Evolutionary conservation across 2,797 vertebrate species (phyloP).

Genomic region (Rhinogobio ventralis): DNA sequence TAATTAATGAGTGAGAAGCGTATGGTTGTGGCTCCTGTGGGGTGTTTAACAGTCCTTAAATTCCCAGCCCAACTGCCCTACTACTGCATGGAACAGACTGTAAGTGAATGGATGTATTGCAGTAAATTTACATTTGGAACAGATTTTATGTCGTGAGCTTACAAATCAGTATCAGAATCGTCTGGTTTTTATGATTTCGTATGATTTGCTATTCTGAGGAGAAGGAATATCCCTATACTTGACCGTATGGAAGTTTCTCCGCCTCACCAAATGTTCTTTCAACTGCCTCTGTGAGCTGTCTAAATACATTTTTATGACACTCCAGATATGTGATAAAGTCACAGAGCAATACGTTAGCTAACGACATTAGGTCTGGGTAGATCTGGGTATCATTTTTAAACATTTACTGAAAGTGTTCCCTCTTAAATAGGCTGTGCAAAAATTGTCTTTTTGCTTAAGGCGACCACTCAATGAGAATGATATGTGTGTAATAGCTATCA

Average conservation of each 20-base stretch:
- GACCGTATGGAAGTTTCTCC: background rate
- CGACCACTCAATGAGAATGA: conserved; percentile 12
- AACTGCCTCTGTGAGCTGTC: background rate
- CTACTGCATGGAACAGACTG: background rate
- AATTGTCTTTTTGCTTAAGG: conserved; percentile 10
- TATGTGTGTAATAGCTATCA: conserved; percentile 43
- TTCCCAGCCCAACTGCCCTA: conserved; percentile 46
- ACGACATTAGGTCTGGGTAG: background rate
- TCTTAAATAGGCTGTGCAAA: conserved; percentile 10
- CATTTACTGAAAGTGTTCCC: background rate
- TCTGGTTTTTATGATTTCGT: background rate
- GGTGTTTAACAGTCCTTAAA: conserved; percentile 43
- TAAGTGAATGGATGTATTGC: conserved; percentile 1
- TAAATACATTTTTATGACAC: background rate
- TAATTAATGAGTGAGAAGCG: conserved; percentile 66
- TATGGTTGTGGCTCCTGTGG: conserved; percentile 42
- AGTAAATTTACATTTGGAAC: background rate
- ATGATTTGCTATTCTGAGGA: conserved; percentile 1
- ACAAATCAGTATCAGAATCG: background rate
- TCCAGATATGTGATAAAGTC: background rate
- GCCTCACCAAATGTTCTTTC: background rate
- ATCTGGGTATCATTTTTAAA: background rate
- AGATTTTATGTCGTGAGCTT: background rate
- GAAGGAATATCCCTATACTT: background rate
- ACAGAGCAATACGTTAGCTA: background rate